phyloP scores from a whole-genome alignment of 2,888 invertebrate species.

The Tuberolachnus salignus region DNA sequence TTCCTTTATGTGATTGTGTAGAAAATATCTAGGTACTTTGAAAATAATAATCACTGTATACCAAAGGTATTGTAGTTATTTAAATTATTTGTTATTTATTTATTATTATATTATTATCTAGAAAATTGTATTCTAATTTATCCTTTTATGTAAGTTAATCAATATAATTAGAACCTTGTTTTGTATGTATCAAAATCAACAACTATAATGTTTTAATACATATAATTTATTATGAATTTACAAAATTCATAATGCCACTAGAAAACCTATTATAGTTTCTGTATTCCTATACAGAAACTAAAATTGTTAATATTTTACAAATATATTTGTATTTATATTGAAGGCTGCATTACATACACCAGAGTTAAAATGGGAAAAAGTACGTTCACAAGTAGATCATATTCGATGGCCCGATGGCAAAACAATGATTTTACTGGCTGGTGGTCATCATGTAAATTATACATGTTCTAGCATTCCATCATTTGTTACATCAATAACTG shows the following conservation, averaged over 20 bases:
- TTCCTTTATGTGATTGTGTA: too few relatives aligned
- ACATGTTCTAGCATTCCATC: conserved; percentile 97
- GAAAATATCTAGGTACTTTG: too few relatives aligned
- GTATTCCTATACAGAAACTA: too few relatives aligned
- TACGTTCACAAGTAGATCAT: conserved; percentile 96
- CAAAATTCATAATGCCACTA: neutral
- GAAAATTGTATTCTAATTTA: too few relatives aligned
- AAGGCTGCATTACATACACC: conserved; percentile 74
- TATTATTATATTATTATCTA: too few relatives aligned
- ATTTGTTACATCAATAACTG: conserved; percentile 96
- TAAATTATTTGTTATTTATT: too few relatives aligned
- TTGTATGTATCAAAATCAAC: too few relatives aligned
- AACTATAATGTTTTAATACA: too few relatives aligned
- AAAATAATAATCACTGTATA: too few relatives aligned
- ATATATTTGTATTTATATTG: neutral
- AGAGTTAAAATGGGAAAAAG: conserved; percentile 96
- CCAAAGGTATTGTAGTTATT: too few relatives aligned
- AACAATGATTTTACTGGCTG: conserved; percentile 88
- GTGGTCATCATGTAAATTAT: conserved; percentile 93
- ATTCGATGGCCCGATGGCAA: conserved; percentile 98
- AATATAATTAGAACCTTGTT: too few relatives aligned
- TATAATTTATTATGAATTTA: neutral
- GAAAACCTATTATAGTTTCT: neutral
- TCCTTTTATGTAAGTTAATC: too few relatives aligned
- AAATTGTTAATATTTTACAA: neutral